Conservation (phyloP, 2,888 invertebrate genomes). For the Vesta saturnalis region DNA sequence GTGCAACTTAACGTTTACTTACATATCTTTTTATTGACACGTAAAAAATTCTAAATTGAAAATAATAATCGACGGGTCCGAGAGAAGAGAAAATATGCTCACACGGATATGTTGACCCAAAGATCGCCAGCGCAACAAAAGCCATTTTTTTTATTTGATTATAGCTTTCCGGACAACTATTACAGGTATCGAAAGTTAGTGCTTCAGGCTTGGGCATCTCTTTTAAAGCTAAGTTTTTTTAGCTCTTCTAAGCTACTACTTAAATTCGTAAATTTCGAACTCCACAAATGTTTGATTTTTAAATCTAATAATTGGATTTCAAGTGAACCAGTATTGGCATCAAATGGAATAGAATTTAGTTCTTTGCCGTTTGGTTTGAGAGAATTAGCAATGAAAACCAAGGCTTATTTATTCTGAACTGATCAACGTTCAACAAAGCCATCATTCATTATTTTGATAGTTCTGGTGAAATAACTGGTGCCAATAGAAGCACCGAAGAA, state of each 20-base stretch:
- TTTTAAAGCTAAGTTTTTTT: no score
- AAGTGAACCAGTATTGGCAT: neutral
- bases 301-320: neutral
- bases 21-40: no score
- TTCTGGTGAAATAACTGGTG: neutral
- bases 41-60: no score
- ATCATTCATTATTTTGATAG: neutral
- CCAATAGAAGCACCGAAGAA: neutral
- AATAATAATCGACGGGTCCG: no score
- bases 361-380: neutral
- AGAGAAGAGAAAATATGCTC: slow-evolving; percentile 13
- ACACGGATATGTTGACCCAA: slow-evolving; percentile 18
- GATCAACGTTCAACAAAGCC: neutral
- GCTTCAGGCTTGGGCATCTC: neutral
- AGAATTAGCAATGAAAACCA: neutral
- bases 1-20: no score
- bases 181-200: neutral
- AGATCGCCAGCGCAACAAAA: neutral
- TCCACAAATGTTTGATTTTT: neutral
- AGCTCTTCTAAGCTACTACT: no score
- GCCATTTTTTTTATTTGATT: neutral
- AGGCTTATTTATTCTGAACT: neutral
- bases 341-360: neutral
- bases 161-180: neutral
- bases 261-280: neutral